Evolutionary conservation across 2,113 vertebrate genomes (phyloP).

Genomic region (Ciconia stormi): DNA sequence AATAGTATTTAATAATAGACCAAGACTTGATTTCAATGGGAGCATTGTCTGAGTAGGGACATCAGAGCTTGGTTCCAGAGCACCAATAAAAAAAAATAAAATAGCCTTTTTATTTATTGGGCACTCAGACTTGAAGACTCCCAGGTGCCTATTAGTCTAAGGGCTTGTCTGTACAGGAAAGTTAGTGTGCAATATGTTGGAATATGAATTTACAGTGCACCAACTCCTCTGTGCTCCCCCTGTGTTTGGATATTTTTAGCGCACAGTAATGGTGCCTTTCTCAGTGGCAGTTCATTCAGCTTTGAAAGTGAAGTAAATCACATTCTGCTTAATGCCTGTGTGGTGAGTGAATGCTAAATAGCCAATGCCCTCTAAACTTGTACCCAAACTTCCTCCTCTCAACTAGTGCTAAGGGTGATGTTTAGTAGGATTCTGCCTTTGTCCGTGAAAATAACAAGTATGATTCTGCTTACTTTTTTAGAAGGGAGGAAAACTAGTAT

Average conservation of each 20-base stretch:
- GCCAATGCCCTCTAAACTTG: not conserved
- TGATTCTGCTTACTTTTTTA: not conserved
- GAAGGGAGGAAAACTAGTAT: not conserved
- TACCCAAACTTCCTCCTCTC: not conserved
- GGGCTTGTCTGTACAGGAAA: slow-evolving; percentile 52
- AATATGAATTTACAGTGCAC: slow-evolving; percentile 63
- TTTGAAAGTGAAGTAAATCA: slow-evolving; percentile 40
- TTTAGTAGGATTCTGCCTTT: not conserved
- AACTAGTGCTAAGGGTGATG: not conserved
- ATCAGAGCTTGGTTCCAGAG: slow-evolving; percentile 53
- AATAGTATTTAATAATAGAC: slow-evolving; percentile 46
- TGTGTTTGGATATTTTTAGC: slow-evolving; percentile 47
- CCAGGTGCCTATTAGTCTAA: slow-evolving; percentile 65
- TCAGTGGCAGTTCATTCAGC: slow-evolving; percentile 24
- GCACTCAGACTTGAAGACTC: slow-evolving; percentile 65
- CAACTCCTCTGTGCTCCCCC: slow-evolving; percentile 4
- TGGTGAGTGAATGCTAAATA: not conserved
- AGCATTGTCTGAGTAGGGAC: slow-evolving; percentile 46
- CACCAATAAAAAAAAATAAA: slow-evolving; percentile 43
- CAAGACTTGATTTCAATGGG: slow-evolving; percentile 39
- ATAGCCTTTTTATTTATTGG: slow-evolving; percentile 64
- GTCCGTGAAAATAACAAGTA: not conserved
- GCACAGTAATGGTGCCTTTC: slow-evolving; percentile 8
- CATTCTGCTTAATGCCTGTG: not conserved
- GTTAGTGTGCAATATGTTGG: slow-evolving; percentile 50